Conservation (phyloP, 2,113 vertebrate species). For the human region DNA sequence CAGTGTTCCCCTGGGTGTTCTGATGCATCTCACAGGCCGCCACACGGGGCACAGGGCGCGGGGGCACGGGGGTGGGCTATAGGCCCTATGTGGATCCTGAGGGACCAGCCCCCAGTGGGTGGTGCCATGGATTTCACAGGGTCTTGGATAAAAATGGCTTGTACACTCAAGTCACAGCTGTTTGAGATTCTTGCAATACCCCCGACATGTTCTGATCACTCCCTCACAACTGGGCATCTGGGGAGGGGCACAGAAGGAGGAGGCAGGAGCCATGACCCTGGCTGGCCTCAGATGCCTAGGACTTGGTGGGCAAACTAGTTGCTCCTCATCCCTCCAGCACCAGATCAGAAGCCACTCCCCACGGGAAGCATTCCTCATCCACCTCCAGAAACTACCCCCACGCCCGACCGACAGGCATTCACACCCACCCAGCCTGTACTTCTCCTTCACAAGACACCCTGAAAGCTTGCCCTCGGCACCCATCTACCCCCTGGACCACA, state of each 20-base stretch:
- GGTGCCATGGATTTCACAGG: background rate
- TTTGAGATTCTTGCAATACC: background rate
- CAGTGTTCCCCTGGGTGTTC: background rate
- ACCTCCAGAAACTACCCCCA: background rate
- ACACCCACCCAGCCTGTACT: no score
- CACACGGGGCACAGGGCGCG: fast-evolving
- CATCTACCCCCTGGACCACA: fast-evolving
- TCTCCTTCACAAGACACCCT: background rate
- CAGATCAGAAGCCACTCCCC: background rate
- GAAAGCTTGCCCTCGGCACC: background rate
- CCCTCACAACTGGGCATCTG: background rate
- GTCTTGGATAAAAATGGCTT: background rate
- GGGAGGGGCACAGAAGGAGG: no score
- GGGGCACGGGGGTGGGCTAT: no score
- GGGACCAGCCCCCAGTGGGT: background rate
- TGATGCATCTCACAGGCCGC: background rate
- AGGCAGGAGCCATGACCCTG: background rate
- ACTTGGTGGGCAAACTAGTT: background rate
- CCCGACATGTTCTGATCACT: background rate
- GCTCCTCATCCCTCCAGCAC: background rate
- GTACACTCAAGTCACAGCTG: background rate
- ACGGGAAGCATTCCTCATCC: background rate
- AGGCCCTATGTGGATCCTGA: background rate
- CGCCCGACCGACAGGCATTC: background rate
- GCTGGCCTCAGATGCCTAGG: background rate